Evolutionary conservation across 1,140 invertebrate genomes (phyloP).

Genomic region (Parasteatoda tepidariorum): DNA sequence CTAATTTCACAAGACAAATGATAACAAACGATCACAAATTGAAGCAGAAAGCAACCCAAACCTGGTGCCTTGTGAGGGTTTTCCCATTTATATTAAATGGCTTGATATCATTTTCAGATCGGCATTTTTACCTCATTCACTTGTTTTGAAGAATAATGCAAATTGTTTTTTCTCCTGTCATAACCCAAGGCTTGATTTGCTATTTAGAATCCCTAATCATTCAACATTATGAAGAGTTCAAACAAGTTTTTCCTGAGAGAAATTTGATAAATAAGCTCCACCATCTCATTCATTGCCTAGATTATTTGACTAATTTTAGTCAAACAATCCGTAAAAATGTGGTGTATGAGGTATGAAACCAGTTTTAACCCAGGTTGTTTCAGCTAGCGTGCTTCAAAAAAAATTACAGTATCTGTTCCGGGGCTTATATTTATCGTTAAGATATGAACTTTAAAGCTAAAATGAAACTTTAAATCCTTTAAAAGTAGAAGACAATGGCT

Average conservation of each 20-base stretch:
- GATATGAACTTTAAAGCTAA: too few species aligned
- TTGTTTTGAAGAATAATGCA: slow-evolving; percentile 6
- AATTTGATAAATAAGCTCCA: slow-evolving; percentile 17
- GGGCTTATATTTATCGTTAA: too few species aligned
- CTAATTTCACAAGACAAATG: neutral
- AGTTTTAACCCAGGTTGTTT: too few species aligned
- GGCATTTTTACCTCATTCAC: neutral
- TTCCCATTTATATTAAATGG: slow-evolving; percentile 4
- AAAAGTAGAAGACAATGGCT: too few species aligned
- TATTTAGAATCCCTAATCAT: slow-evolving; percentile 4
- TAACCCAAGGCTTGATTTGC: neutral
- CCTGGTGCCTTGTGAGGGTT: neutral
- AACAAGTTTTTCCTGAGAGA: neutral
- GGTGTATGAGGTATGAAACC: slow-evolving; percentile 13
- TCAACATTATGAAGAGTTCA: slow-evolving; percentile 3
- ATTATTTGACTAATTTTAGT: neutral
- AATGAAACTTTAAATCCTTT: too few species aligned
- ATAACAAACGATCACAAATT: slow-evolving; percentile 6
- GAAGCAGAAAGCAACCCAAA: slow-evolving; percentile 13
- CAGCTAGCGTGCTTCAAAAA: too few species aligned
- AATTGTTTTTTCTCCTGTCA: neutral
- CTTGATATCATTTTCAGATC: neutral
- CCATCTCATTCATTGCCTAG: slow-evolving; percentile 2
- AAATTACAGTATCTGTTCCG: too few species aligned
- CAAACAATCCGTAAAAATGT: neutral